These are phyloP conservation scores for rat (Rattus norvegicus) DNA, from an alignment of 2,113 vertebrate genomes.

Conservation along the genomic window DNA sequence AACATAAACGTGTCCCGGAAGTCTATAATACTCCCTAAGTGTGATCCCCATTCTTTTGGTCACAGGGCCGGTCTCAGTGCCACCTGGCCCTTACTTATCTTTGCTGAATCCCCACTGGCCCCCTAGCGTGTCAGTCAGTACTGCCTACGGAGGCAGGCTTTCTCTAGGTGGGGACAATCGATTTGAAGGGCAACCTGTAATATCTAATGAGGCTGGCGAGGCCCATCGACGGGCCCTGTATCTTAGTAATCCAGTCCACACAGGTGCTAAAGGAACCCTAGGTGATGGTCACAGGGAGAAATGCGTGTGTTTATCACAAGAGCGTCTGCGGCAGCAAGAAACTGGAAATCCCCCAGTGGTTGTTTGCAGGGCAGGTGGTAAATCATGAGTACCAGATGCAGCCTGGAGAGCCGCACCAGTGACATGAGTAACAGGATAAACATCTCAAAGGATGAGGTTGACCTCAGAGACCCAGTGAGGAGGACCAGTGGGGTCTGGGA, in stretches of 20 bases:
- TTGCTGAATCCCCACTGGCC: neutral
- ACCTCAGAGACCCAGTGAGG: neutral
- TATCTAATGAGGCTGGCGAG: neutral
- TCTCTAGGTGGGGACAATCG: neutral
- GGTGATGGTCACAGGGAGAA: constrained; percentile 19
- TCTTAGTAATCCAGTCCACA: neutral
- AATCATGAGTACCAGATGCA: neutral
- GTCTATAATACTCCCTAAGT: neutral
- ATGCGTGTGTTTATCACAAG: neutral
- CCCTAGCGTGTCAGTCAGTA: neutral
- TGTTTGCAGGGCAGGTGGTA: neutral
- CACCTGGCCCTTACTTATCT: neutral
- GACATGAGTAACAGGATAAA: neutral
- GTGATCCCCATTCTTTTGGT: neutral
- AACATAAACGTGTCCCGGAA: neutral
- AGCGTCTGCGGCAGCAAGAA: constrained; percentile 36
- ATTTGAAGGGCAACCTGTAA: neutral
- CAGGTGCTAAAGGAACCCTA: neutral
- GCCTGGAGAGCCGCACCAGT: neutral
- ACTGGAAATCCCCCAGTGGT: neutral
- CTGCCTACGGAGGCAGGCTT: neutral
- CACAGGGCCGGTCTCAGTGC: neutral
- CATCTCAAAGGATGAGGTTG: neutral
- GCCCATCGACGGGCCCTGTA: neutral
- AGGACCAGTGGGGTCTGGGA: neutral